Percentiles rank a stretch among this genome's conserved stretches.
Conservation (phyloP, 2,797 vertebrate genomes). For the Nannoperca australis region DNA sequence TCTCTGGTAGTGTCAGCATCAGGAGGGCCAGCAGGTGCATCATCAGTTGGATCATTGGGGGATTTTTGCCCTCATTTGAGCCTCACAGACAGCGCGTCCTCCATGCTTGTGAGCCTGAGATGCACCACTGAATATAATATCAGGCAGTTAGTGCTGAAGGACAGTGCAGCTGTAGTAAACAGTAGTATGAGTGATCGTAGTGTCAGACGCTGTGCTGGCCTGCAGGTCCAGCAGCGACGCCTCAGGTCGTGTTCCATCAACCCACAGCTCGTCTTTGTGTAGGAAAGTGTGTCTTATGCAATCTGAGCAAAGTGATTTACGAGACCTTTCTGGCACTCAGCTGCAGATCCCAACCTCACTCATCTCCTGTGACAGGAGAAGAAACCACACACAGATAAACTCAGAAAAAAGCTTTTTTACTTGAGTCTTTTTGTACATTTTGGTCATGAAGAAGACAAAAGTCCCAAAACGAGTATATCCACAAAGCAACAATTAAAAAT, state of each 20-base stretch:
- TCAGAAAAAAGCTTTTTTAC: constrained; percentile 39
- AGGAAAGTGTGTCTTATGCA: constrained; percentile 58
- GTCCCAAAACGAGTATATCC: background rate
- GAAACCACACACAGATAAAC: constrained; percentile 37
- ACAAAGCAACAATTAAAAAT: background rate
- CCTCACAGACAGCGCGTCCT: background rate
- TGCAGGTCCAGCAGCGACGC: constrained; percentile 49
- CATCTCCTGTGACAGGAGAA: constrained; percentile 28
- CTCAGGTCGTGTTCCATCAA: constrained; percentile 63
- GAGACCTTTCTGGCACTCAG: constrained; percentile 37
- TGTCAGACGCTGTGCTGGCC: constrained; percentile 42
- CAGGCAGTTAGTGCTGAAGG: background rate
- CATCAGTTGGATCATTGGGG: too few relatives aligned
- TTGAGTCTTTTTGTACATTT: too few relatives aligned
- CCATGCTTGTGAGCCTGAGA: background rate
- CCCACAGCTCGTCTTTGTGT: constrained; percentile 42
- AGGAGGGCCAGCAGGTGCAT: too few relatives aligned
- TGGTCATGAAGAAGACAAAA: constrained; percentile 8
- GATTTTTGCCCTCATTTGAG: background rate
- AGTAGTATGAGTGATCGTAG: background rate
- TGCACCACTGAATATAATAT: background rate
- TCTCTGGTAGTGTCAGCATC: background rate
- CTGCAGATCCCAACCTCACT: constrained; percentile 26
- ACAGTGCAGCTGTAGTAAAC: background rate
- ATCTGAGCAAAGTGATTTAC: constrained; percentile 64